A percentile compares a stretch with the other conserved stretches of the same genome.
Evolutionary conservation across 1,140 invertebrate species (phyloP).

Genomic region (Aphelinus certus): DNA sequence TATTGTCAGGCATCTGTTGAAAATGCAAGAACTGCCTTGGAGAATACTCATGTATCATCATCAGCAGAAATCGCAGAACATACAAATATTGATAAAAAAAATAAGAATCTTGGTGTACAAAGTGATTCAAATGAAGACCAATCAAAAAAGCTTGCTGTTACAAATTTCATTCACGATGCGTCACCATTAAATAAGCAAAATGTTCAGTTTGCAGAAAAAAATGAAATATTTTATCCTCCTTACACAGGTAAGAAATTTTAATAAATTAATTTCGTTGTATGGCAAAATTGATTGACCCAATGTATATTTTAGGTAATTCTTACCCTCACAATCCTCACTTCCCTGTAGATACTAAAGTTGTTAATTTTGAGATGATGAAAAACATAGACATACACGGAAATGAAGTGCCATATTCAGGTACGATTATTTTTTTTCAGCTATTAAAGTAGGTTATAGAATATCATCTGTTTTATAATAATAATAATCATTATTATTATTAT

Average conservation of each 20-base stretch:
- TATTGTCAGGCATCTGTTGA: constrained; percentile 27
- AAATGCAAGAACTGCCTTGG: constrained; percentile 17
- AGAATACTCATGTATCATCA: constrained; percentile 31
- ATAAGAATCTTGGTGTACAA: constrained; percentile 9
- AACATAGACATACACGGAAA: constrained; percentile 67
- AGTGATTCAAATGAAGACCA: constrained; percentile 9
- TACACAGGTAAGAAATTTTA: constrained; percentile 42
- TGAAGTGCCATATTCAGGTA: constrained; percentile 70
- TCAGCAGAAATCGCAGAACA: constrained; percentile 23
- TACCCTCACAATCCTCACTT: constrained; percentile 36
- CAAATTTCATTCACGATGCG: constrained; percentile 21
- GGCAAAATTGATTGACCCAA: constrained; percentile 19
- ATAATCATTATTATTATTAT: too few species aligned
- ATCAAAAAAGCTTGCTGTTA: constrained; percentile 18
- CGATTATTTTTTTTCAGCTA: constrained; percentile 32
- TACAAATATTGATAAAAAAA: constrained; percentile 23
- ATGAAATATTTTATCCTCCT: constrained; percentile 43
- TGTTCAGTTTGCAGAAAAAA: constrained; percentile 27
- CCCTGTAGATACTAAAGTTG: constrained; percentile 35
- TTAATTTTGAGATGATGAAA: constrained; percentile 64
- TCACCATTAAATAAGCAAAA: constrained; percentile 28
- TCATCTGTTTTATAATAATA: too few species aligned
- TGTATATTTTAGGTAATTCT: constrained; percentile 35
- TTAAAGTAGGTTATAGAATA: constrained; percentile 6
- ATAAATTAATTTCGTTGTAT: constrained; percentile 6